These are phyloP conservation scores for Petaurus breviceps DNA, from an alignment of 2,113 vertebrate species.

Conservation along the genomic window DNA sequence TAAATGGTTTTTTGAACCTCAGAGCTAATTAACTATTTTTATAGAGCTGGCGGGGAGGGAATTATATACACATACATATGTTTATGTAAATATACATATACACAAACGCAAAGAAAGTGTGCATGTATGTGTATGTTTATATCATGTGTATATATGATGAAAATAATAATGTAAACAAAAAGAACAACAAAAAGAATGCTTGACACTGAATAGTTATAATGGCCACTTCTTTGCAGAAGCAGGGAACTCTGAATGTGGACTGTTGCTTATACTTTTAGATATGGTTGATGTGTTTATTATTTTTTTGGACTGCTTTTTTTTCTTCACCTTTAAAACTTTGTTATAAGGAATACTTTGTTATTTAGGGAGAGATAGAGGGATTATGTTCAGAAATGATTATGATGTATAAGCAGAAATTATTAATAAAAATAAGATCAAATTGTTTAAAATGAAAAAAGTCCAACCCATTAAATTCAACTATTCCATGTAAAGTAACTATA, in stretches of 20 bases:
- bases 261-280: neutral
- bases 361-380: neutral
- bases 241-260: neutral
- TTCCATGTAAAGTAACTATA: neutral
- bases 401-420: neutral
- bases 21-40: neutral
- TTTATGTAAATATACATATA: neutral
- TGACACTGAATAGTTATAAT: neutral
- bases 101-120: neutral
- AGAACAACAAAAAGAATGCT: no score
- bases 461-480: neutral
- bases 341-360: no score
- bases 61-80: neutral
- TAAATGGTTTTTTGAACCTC: neutral
- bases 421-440: neutral
- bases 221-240: neutral
- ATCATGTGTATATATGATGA: neutral
- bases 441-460: neutral
- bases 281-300: neutral
- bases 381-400: neutral
- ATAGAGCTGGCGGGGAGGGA: neutral
- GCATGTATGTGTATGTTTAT: neutral
- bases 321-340: neutral
- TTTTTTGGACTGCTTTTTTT: neutral
- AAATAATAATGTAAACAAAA: neutral